These are phyloP conservation scores for Hydrophis major DNA, from an alignment of 2,797 vertebrate species.

Conservation along the genomic window DNA sequence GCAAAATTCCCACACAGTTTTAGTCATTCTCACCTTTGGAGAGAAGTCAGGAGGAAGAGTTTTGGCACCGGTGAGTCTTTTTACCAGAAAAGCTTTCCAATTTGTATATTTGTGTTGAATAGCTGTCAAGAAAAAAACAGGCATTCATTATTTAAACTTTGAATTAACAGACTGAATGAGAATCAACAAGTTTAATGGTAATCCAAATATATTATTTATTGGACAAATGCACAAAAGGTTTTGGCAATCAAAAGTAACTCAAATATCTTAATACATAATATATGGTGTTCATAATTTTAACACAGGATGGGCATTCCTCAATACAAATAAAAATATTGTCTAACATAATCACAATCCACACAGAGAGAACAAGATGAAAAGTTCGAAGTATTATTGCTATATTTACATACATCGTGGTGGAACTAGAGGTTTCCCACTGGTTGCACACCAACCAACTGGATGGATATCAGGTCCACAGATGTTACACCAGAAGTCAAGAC, in stretches of 20 bases:
- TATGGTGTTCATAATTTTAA: not conserved
- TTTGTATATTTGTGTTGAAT: conserved; percentile 98
- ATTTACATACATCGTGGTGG: conserved; percentile 90
- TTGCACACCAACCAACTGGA: conserved; percentile 97
- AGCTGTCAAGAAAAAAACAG: conserved; percentile 71
- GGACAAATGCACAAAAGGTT: not conserved
- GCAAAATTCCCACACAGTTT: not conserved
- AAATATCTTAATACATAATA: not conserved
- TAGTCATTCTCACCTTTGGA: conserved; percentile 81
- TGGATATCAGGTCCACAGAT: conserved; percentile 92
- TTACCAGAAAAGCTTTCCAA: conserved; percentile 98
- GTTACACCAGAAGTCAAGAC: conserved; percentile 96
- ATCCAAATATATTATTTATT: not conserved
- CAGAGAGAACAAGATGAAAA: not conserved
- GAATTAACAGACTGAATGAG: not conserved
- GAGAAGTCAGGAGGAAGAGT: conserved; percentile 95
- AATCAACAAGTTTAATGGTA: not conserved
- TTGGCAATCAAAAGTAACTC: not conserved
- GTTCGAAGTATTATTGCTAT: not conserved
- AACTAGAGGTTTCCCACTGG: conserved; percentile 93
- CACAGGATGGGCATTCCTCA: not conserved
- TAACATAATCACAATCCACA: not conserved
- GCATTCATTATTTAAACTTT: conserved; percentile 48
- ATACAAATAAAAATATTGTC: not conserved
- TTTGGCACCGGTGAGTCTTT: conserved; percentile 98